Evolutionary conservation across 2,113 vertebrate species (phyloP).

Genomic region (Siniperca chuatsi): DNA sequence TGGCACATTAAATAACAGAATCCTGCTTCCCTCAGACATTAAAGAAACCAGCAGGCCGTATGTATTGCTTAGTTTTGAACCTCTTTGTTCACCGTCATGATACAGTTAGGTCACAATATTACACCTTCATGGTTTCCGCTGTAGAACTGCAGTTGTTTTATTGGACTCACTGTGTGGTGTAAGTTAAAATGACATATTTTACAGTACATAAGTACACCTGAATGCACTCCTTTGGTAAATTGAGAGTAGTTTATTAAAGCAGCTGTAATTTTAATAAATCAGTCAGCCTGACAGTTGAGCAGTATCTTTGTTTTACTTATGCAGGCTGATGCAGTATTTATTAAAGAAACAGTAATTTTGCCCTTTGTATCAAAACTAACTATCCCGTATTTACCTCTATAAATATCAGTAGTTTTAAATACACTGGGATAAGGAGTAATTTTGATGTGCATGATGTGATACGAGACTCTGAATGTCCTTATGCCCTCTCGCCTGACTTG

Average conservation of each 20-base stretch:
- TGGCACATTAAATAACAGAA: constrained; percentile 44
- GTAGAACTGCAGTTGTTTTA: neutral
- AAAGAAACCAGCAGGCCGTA: neutral
- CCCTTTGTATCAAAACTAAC: neutral
- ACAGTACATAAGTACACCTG: neutral
- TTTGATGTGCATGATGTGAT: constrained; percentile 18
- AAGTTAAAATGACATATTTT: constrained; percentile 1
- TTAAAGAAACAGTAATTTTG: neutral
- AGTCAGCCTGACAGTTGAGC: constrained; percentile 25
- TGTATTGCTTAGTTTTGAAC: neutral
- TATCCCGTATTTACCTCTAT: neutral
- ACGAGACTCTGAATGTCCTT: constrained; percentile 34
- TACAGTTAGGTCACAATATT: constrained; percentile 2
- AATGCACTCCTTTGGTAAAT: neutral
- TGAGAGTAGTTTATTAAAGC: neutral
- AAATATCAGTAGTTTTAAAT: neutral
- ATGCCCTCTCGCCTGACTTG: constrained; percentile 48
- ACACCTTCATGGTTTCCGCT: neutral
- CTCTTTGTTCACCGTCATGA: neutral
- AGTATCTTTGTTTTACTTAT: constrained; percentile 24
- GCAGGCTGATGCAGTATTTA: neutral
- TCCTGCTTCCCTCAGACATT: neutral
- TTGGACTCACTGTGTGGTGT: neutral
- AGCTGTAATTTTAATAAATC: constrained; percentile 23
- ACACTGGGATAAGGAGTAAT: neutral